Percentiles rank a stretch among this genome's conserved stretches.
These are phyloP conservation scores for Leuctra nigra DNA, from an alignment of 2,888 invertebrate species.

Conservation along the genomic window DNA sequence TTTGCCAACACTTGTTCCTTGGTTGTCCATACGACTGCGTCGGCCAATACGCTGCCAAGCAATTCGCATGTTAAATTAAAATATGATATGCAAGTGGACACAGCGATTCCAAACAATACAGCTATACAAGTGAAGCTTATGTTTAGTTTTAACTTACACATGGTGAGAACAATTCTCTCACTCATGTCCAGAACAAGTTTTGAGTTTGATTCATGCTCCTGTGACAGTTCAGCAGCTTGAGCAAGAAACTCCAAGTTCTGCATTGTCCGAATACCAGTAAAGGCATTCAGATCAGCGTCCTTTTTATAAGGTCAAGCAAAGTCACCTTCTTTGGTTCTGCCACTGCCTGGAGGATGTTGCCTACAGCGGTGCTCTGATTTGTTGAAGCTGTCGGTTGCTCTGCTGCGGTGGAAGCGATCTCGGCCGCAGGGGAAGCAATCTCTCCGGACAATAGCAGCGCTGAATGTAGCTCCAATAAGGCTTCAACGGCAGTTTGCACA, in stretches of 20 bases:
- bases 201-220: no score
- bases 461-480: conserved; percentile 2
- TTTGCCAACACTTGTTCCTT: conserved; percentile 30
- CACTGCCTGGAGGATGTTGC: no score
- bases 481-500: neutral
- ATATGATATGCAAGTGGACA: neutral
- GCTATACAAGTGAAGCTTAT: neutral
- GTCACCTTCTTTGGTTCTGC: neutral
- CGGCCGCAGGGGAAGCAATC: no score
- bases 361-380: no score
- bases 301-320: neutral
- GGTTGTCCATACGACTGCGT: conserved; percentile 24
- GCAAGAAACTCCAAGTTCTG: neutral
- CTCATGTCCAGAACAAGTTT: neutral
- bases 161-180: neutral
- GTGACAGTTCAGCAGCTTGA: neutral
- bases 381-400: no score
- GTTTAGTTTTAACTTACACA: neutral
- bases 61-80: neutral
- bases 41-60: conserved; percentile 22
- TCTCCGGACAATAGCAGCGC: no score
- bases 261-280: neutral
- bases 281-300: conserved; percentile 5
- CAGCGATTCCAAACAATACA: no score
- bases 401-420: no score